Evolutionary conservation across 1,140 invertebrate species (phyloP).

Genomic region (Aphidius ervi): DNA sequence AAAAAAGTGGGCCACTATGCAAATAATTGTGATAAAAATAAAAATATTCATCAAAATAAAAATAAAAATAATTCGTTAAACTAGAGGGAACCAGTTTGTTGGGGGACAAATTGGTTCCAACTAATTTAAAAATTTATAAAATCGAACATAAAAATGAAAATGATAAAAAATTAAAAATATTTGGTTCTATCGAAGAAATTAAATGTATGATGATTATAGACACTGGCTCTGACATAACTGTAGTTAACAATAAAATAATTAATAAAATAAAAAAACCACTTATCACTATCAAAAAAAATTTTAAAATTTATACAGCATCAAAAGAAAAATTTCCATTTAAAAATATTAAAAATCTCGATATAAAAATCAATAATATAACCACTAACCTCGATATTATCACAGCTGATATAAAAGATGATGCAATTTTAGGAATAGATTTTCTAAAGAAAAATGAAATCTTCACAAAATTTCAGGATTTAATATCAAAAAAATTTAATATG

Average conservation of each 20-base stretch:
- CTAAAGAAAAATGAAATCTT: slow-evolving; percentile 1
- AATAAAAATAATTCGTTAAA: no score
- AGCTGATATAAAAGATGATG: slow-evolving; percentile 4
- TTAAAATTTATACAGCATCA: not conserved
- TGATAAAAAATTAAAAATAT: not conserved
- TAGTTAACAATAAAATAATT: not conserved
- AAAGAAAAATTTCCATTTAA: no score
- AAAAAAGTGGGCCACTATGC: slow-evolving; percentile 2
- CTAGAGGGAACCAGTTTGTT: no score
- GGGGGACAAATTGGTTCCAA: no score
- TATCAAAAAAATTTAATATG: not conserved
- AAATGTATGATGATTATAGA: not conserved
- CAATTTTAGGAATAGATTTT: slow-evolving; percentile 11
- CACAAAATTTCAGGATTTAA: not conserved
- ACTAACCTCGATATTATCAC: not conserved
- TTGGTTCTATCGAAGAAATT: not conserved
- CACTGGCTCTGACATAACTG: not conserved
- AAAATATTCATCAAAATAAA: not conserved
- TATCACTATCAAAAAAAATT: not conserved
- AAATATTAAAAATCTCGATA: no score
- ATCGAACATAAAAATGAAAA: slow-evolving; percentile 3
- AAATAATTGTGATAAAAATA: not conserved
- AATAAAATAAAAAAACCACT: not conserved
- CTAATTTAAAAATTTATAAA: not conserved
- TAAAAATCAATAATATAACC: no score